Percentiles rank a stretch among this genome's conserved stretches.
These are phyloP conservation scores for Ptychoptera contaminata DNA, from an alignment of 2,888 invertebrate genomes.

Conservation along the genomic window DNA sequence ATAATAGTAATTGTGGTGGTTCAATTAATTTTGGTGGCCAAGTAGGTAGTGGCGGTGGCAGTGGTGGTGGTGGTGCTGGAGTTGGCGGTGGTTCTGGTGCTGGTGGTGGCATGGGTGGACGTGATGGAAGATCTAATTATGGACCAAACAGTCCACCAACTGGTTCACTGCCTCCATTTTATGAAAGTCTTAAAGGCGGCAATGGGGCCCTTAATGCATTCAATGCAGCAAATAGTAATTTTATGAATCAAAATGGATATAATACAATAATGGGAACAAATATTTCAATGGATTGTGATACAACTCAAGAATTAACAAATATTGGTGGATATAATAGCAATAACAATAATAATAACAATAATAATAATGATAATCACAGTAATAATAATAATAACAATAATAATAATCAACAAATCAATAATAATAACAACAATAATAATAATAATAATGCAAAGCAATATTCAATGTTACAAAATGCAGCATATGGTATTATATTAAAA, in stretches of 20 bases:
- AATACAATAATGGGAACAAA: conserved; percentile 50
- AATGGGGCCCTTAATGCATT: conserved; percentile 50
- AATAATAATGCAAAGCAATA: conserved; percentile 41
- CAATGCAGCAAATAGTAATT: conserved; percentile 45
- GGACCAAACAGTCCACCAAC: conserved; percentile 79
- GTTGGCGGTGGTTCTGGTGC: conserved; percentile 50
- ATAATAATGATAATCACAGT: conserved; percentile 6
- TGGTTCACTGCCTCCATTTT: conserved; percentile 76
- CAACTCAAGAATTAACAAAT: conserved; percentile 40
- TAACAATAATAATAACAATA: conserved; percentile 15
- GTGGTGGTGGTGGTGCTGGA: conserved; percentile 38
- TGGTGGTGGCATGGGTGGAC: conserved; percentile 61
- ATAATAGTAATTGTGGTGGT: conserved; percentile 25
- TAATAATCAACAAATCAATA: conserved; percentile 34
- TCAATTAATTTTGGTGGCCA: conserved; percentile 34
- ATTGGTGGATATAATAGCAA: conserved; percentile 14
- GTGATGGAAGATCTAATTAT: conserved; percentile 71
- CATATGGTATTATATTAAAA: conserved; percentile 63
- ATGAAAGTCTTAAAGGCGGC: conserved; percentile 70
- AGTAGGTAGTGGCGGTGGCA: conserved; percentile 37
- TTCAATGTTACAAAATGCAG: conserved; percentile 61
- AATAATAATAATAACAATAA: conserved; percentile 9
- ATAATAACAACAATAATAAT: conserved; percentile 7
- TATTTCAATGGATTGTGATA: conserved; percentile 56
- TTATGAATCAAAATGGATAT: conserved; percentile 45